Conservation (phyloP, 2,888 invertebrate genomes). For the Caenorhabditis zanzibari region DNA sequence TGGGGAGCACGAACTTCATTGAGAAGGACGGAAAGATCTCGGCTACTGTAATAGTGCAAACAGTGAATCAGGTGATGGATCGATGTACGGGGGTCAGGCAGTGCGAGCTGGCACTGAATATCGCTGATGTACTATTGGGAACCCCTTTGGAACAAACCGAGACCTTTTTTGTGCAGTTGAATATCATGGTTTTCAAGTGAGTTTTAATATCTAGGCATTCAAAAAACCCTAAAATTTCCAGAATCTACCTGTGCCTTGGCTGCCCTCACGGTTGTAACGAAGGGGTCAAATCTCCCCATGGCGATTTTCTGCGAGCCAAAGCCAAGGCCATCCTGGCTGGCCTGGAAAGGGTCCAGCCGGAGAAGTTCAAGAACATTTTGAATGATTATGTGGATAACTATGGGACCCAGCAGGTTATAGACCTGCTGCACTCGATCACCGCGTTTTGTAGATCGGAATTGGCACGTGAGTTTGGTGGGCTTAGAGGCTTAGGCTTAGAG, state of each 20-base stretch:
- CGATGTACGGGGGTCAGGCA: conserved; percentile 91
- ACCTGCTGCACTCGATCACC: conserved; percentile 95
- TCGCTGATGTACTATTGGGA: conserved; percentile 93
- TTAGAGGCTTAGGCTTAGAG: no score
- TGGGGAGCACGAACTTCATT: conserved; percentile 90
- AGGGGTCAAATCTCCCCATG: conserved; percentile 90
- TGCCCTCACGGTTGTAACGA: conserved; percentile 96
- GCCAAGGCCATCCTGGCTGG: conserved; percentile 74
- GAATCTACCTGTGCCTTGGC: conserved; percentile 92
- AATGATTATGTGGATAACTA: conserved; percentile 88
- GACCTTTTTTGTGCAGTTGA: conserved; percentile 73
- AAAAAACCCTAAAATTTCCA: conserved; percentile 84
- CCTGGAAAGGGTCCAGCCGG: conserved; percentile 72
- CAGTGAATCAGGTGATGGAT: conserved; percentile 87
- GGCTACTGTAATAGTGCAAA: conserved; percentile 88
- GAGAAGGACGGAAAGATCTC: conserved; percentile 96
- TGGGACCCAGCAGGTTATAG: conserved; percentile 89
- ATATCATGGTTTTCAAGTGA: conserved; percentile 76
- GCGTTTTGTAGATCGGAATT: conserved; percentile 89
- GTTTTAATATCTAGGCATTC: neutral
- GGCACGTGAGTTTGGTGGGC: conserved; percentile 34
- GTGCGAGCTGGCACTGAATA: conserved; percentile 93
- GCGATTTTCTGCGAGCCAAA: conserved; percentile 90
- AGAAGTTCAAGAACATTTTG: conserved; percentile 87
- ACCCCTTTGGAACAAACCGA: conserved; percentile 88